Conservation (phyloP, 2,797 vertebrate genomes). For the Rhynchotus rufescens region DNA sequence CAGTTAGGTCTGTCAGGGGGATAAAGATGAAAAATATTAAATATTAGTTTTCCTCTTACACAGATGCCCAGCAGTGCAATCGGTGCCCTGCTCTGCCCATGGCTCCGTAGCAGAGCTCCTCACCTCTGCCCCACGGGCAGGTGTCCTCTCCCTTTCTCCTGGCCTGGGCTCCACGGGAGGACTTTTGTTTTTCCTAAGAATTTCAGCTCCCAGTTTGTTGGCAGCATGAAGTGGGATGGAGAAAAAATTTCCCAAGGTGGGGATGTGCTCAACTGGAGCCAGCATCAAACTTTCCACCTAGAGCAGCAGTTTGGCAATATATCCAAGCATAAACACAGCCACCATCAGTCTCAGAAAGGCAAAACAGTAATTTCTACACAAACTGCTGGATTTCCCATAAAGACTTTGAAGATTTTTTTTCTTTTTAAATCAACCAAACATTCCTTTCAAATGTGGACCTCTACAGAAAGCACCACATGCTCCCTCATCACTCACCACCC, state of each 20-base stretch:
- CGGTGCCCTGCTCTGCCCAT: background rate
- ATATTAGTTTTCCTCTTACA: background rate
- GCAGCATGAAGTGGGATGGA: background rate
- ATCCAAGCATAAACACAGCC: background rate
- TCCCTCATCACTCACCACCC: background rate
- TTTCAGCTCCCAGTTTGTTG: background rate
- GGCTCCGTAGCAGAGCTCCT: background rate
- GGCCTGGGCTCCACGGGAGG: accelerated
- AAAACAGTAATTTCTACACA: background rate
- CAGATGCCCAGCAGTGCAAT: background rate
- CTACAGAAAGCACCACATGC: background rate
- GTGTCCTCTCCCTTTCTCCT: background rate
- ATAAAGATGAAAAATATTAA: background rate
- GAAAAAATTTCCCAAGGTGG: background rate
- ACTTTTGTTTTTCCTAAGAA: background rate
- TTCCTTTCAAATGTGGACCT: background rate
- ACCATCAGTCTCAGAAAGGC: background rate
- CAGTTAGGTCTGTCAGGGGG: background rate
- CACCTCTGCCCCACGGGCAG: background rate
- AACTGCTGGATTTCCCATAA: background rate
- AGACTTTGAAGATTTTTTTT: background rate
- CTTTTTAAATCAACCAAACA: background rate
- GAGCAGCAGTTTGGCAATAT: accelerated
- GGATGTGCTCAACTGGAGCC: accelerated
- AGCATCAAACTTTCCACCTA: accelerated